Conservation (phyloP, 1,140 invertebrate species). For the Euborellia annulipes region DNA sequence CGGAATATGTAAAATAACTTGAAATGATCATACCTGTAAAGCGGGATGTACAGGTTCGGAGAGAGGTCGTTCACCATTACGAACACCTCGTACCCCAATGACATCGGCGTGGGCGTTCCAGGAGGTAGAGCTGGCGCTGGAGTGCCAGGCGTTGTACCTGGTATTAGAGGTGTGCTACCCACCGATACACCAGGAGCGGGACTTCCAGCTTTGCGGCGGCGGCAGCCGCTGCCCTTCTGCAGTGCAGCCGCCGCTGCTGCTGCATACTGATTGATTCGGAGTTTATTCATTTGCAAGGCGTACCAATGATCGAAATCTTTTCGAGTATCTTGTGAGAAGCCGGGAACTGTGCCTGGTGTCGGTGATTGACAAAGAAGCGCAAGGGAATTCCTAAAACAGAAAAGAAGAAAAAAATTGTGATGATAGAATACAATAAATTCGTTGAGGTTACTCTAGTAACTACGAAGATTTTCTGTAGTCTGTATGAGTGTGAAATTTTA, state of each 20-base stretch:
- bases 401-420: too few relatives aligned
- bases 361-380: too few relatives aligned
- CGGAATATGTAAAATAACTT: slow-evolving; percentile 37
- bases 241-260: slow-evolving; percentile 31
- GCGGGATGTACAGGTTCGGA: slow-evolving; percentile 19
- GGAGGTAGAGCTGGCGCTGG: too few relatives aligned
- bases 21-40: slow-evolving; percentile 22
- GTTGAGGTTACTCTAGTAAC: too few relatives aligned
- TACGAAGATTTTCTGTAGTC: too few relatives aligned
- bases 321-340: too few relatives aligned
- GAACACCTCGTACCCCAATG: slow-evolving; percentile 3
- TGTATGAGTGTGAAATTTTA: too few relatives aligned
- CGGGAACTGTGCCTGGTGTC: too few relatives aligned
- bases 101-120: slow-evolving; percentile 1
- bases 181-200: slow-evolving; percentile 29
- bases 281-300: slow-evolving; percentile 9
- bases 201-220: slow-evolving; percentile 33
- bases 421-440: too few relatives aligned
- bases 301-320: too few relatives aligned
- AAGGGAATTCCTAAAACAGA: too few relatives aligned
- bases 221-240: slow-evolving; percentile 38
- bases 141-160: slow-evolving; percentile 27
- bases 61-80: slow-evolving; percentile 17
- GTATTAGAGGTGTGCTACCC: slow-evolving; percentile 27
- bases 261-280: slow-evolving; percentile 11